Evolutionary conservation across 2,113 vertebrate species (phyloP).

Genomic region (Thamnaconus septentrionalis): DNA sequence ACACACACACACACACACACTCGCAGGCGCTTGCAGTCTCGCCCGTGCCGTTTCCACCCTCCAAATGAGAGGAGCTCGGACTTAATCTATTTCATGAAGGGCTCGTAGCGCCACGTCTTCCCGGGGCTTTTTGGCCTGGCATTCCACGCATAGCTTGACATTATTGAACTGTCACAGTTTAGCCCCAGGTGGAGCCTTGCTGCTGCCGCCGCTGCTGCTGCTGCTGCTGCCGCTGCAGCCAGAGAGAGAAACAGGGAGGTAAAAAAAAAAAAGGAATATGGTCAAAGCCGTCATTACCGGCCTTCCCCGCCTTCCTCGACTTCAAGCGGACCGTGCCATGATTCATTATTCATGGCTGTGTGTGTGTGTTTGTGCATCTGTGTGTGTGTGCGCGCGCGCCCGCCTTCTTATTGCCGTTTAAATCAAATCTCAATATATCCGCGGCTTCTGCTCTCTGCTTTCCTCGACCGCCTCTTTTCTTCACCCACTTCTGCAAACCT

Average conservation of each 20-base stretch:
- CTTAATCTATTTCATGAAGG: slow-evolving; percentile 37
- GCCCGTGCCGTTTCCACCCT: no score
- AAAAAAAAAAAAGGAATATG: slow-evolving; percentile 52
- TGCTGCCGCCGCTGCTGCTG: not conserved
- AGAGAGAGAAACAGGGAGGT: slow-evolving; percentile 43
- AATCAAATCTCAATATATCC: slow-evolving; percentile 72
- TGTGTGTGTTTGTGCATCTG: slow-evolving; percentile 41
- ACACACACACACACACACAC: no score
- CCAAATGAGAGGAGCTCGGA: no score
- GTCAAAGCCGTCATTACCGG: slow-evolving; percentile 53
- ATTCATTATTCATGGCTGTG: slow-evolving; percentile 73
- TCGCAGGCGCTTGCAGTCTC: no score
- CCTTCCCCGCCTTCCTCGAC: slow-evolving; percentile 36
- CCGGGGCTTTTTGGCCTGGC: slow-evolving; percentile 68
- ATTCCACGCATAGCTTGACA: slow-evolving; percentile 80
- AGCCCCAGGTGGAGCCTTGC: slow-evolving; percentile 68
- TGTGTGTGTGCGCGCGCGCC: slow-evolving; percentile 55
- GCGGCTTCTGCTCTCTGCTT: slow-evolving; percentile 42
- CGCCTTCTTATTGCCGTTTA: slow-evolving; percentile 76
- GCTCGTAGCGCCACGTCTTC: slow-evolving; percentile 44
- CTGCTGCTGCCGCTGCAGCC: no score
- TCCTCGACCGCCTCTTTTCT: slow-evolving; percentile 51
- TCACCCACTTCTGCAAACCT: slow-evolving; percentile 52
- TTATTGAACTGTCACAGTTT: slow-evolving; percentile 80
- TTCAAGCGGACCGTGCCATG: slow-evolving; percentile 41